Evolutionary conservation across 2,888 invertebrate genomes (phyloP).

Genomic region (Bembecia ichneumoniformis): DNA sequence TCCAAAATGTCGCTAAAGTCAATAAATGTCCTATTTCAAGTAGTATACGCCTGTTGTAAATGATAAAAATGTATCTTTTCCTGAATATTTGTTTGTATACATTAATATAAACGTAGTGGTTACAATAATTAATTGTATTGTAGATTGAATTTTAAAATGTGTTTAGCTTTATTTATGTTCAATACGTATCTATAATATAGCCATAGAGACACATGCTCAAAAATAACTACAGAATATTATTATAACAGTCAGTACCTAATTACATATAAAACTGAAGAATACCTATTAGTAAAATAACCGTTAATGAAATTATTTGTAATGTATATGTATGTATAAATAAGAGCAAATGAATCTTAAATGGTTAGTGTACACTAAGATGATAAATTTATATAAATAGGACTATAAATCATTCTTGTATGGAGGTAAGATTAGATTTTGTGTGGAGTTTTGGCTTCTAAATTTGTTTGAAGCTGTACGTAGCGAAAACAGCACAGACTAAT

Average conservation of each 20-base stretch:
- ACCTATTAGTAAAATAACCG: slow-evolving; percentile 1
- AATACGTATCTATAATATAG: not conserved
- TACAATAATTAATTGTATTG: no score
- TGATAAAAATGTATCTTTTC: no score
- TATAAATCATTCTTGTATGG: slow-evolving; percentile 29
- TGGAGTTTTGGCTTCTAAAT: slow-evolving; percentile 38
- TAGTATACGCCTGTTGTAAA: no score
- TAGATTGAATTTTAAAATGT: no score
- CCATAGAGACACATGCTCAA: no score
- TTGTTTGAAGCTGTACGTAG: slow-evolving; percentile 8
- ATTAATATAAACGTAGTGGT: no score
- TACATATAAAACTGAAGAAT: slow-evolving; percentile 2
- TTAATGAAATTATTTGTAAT: slow-evolving; percentile 70
- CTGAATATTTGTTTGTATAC: no score
- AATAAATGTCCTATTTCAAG: no score
- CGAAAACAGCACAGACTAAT: no score
- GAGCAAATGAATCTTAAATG: slow-evolving; percentile 74
- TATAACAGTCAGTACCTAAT: slow-evolving; percentile 25
- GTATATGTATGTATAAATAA: slow-evolving; percentile 45
- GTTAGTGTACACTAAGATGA: slow-evolving; percentile 46
- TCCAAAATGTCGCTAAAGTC: no score
- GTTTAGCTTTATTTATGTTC: not conserved
- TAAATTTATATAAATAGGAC: slow-evolving; percentile 20
- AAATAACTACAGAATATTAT: slow-evolving; percentile 17
- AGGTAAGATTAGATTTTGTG: slow-evolving; percentile 26